These are phyloP conservation scores for Porites divaricata DNA, from an alignment of 92 coral and sea anemone species.

Conservation along the genomic window DNA sequence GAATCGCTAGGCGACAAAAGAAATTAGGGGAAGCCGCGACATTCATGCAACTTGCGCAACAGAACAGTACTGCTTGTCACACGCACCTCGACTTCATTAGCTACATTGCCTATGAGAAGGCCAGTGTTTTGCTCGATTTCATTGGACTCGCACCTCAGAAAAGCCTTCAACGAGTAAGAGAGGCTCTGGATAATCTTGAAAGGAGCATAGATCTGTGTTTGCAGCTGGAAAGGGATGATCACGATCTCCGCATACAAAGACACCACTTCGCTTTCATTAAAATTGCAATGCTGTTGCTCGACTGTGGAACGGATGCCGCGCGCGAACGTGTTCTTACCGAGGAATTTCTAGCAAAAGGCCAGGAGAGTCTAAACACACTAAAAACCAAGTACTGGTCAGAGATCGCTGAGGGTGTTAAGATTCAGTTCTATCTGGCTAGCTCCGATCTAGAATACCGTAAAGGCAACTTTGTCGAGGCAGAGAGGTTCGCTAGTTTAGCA, in stretches of 20 bases:
- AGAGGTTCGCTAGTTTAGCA: slow-evolving; percentile 50
- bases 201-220: slow-evolving; percentile 61
- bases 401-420: slow-evolving; percentile 15
- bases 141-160: slow-evolving; percentile 34
- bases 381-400: slow-evolving; percentile 47
- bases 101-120: slow-evolving; percentile 66
- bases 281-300: slow-evolving; percentile 62
- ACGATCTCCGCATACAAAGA: slow-evolving; percentile 46
- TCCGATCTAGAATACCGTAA: slow-evolving; percentile 66
- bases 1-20: slow-evolving; percentile 49
- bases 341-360: slow-evolving; percentile 41
- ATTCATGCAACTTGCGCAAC: slow-evolving; percentile 49
- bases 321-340: slow-evolving; percentile 51
- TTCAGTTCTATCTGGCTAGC: slow-evolving; percentile 47
- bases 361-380: slow-evolving; percentile 40
- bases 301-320: slow-evolving; percentile 63
- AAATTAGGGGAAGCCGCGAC: slow-evolving; percentile 56
- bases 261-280: slow-evolving; percentile 65
- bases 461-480: slow-evolving; percentile 47
- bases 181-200: slow-evolving; percentile 37
- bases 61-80: slow-evolving; percentile 16
- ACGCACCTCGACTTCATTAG: slow-evolving; percentile 48
- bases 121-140: slow-evolving; percentile 59
- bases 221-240: slow-evolving; percentile 37
- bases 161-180: background rate